Base-by-base conservation (phyloP, 1,140 invertebrate species). In the Listronotus oregonensis region DNA sequence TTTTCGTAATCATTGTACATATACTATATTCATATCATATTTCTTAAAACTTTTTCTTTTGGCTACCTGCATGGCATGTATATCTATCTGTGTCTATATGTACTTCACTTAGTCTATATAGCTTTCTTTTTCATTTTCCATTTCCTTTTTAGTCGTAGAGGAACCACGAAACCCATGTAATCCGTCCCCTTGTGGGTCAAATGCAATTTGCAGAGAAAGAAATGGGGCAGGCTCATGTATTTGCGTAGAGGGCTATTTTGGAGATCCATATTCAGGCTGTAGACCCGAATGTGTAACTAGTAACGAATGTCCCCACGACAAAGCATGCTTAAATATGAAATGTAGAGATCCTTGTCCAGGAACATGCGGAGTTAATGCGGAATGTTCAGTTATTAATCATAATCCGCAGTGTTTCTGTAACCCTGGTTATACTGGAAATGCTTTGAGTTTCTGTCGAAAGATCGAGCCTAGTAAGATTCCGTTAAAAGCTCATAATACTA, bases 281-380 rank as follows among this genome's bases (percentile, higher is more conserved):
- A 83, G 89, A 73, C 90, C 90, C 12, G 90, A 92, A 81, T 93
- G 91, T 77, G 84, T 91, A n/a, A 87, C 90, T 74, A 93, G 92
- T 74, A 86, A 85, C 27, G 90, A 92, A 74, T 95, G 92, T 80
- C 78, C 85, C 40, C 82, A 81, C 62, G 84, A 85, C 70, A 87
- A 86, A 79, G 89, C 91, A 57, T 95, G 93, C 77, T 84, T 89
- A 32, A 90, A 89, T 74, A 91, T 90, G 77, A 92, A 92, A 80
- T 95, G 92, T 77, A 82, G 85, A 69, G 86, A 94, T 80, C 91
- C 91, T 14, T 95, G 92, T 77, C 81, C 84, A 58, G 90, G 90
- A 61, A 85, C 85, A 52, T 92, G 92, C 79, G 93, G 92, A 40
- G 78, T 90, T 46, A 92, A 93, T 78, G 88, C 93, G 12, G 84